Base-by-base conservation (phyloP, 2,797 vertebrate genomes). In the Squalus acanthias region DNA sequence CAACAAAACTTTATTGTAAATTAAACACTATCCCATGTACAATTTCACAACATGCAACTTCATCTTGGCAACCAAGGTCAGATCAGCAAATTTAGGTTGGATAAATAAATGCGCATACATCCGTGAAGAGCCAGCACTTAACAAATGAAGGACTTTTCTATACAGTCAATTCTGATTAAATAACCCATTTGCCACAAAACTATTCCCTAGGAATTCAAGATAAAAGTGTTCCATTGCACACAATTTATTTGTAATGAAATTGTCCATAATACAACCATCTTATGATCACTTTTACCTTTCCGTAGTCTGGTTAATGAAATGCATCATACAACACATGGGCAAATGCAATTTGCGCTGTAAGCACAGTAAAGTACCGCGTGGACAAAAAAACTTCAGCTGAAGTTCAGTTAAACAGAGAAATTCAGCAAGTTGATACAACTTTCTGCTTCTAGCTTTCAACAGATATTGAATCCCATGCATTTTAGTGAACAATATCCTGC, bases 361-460 rank as follows among this genome's bases (percentile, higher is more conserved):
- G 50, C 70, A 95, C 22, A 93, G 17, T 93, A 22, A 91, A 60
- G 46, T 91, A 91, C 69, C 76, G 29, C 29, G 17, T 95, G 70
- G 26, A 95, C 94, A 95, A 95, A 95, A 74, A 53, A 29, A 95
- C 29, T 95, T 95, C 50, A 95, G 89, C 89, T 92, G 89, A 92
- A 92, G 46, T 95, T 95, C 94, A 95, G 94, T 95, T 95, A 17
- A 95, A 95, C 50, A 33, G 57, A 91, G 50, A 95, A 95, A 95
- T 95, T 74, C 94, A 95, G 46, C 72, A 76, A 95, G 91, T 95
- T 76, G 69, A 95, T 95, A 95, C 94, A 95, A 95, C 72, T 74
- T 72, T 95, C 93, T 57, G 70, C 33, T 95, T 33, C 46, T 57
- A 95, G 70, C 69, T 70, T 74, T 95, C 70, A 74, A 74, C 94